Conservation (phyloP, 2,113 vertebrate species). For the Lepisosteus osseus region DNA sequence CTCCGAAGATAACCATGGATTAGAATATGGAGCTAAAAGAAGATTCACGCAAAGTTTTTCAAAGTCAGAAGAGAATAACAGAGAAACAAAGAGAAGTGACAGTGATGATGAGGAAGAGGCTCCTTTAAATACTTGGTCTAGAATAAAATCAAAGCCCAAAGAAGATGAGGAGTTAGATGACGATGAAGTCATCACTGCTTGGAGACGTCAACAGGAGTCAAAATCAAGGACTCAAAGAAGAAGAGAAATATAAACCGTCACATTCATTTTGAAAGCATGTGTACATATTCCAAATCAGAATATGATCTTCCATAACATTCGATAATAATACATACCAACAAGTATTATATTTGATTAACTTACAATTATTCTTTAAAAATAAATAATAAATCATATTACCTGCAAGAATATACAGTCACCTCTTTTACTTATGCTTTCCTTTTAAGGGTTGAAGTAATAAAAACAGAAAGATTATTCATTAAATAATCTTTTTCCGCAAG, state of each 20-base stretch:
- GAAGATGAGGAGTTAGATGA: conserved; percentile 70
- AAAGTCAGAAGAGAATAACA: conserved; percentile 54
- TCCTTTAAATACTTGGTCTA: conserved; percentile 54
- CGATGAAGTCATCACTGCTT: conserved; percentile 82
- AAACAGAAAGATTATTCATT: too few species aligned
- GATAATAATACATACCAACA: too few species aligned
- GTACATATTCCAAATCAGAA: too few species aligned
- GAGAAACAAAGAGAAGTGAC: conserved; percentile 43
- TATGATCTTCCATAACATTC: too few species aligned
- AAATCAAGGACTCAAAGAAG: conserved; percentile 62
- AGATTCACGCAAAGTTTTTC: conserved; percentile 69
- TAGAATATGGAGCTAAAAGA: conserved; percentile 68
- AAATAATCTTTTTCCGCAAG: too few species aligned
- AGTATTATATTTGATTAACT: too few species aligned
- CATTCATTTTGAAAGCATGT: too few species aligned
- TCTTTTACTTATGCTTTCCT: too few species aligned
- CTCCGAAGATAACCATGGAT: conserved; percentile 50
- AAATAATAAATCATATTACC: too few species aligned
- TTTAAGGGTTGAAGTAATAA: too few species aligned
- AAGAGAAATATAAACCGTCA: conserved; percentile 33
- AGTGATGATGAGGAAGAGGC: conserved; percentile 47
- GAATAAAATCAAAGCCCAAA: conserved; percentile 52
- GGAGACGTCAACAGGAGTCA: conserved; percentile 78
- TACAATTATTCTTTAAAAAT: too few species aligned
- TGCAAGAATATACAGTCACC: too few species aligned